Conservation (phyloP, 1,140 invertebrate genomes). For the Zophobas morio region DNA sequence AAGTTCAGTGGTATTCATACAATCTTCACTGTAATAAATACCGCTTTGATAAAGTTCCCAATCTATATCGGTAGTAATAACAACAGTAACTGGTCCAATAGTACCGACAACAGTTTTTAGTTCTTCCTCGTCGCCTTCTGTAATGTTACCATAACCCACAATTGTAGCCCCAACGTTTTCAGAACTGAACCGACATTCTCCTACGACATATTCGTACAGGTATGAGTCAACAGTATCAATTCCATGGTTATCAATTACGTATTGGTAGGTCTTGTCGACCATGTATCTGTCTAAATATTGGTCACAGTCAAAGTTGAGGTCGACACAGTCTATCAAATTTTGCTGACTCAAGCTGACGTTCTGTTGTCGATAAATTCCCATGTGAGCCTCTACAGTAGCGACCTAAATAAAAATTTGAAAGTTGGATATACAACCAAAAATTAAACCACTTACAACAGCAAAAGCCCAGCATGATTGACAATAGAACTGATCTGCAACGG, state of each 20-base stretch:
- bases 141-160: conserved; percentile 86
- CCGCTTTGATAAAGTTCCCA: conserved; percentile 69
- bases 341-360: conserved; percentile 5
- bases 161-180: conserved; percentile 84
- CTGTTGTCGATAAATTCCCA: background rate
- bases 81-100: too few relatives aligned
- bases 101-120: too few relatives aligned
- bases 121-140: conserved; percentile 77
- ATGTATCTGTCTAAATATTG: conserved; percentile 85
- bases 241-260: conserved; percentile 90
- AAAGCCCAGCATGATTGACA: conserved; percentile 21
- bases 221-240: conserved; percentile 95
- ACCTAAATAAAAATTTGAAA: conserved; percentile 9
- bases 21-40: conserved; percentile 75
- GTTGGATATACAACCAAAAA: background rate
- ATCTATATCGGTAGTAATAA: conserved; percentile 64
- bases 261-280: conserved; percentile 94
- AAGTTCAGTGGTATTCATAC: conserved; percentile 77
- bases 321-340: conserved; percentile 1
- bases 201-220: conserved; percentile 80
- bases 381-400: background rate
- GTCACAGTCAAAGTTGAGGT: conserved; percentile 40
- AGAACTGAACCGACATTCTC: conserved; percentile 74
- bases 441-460: conserved; percentile 3
- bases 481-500: background rate